Percentiles rank a stretch among this genome's conserved stretches.
Evolutionary conservation across 2,113 vertebrate species (phyloP).

Genomic region (Speoplatyrhinus poulsoni): DNA sequence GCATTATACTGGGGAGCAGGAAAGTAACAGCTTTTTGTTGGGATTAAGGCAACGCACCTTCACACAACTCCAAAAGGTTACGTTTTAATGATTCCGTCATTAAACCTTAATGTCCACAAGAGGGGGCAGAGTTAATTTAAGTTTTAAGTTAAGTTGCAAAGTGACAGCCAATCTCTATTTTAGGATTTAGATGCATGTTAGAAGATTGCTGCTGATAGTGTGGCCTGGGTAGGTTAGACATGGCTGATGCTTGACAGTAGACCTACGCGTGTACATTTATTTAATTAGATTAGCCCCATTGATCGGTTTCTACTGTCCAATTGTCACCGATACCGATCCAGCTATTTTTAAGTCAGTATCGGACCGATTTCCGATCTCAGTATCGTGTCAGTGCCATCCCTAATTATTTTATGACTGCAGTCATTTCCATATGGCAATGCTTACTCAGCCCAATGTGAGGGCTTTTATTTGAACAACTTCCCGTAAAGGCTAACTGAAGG

Average conservation of each 20-base stretch:
- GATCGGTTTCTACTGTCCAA: no score
- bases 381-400: conserved; percentile 13
- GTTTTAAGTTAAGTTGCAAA: conserved; percentile 17
- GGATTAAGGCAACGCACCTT: neutral
- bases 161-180: no score
- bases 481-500: neutral
- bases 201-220: no score
- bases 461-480: neutral
- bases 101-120: conserved; percentile 39
- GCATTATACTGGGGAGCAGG: conserved; percentile 4
- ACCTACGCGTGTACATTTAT: no score
- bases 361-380: neutral
- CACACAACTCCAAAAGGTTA: neutral
- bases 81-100: neutral
- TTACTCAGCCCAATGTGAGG: conserved; percentile 9
- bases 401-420: conserved; percentile 37
- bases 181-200: no score
- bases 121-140: conserved; percentile 27
- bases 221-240: no score
- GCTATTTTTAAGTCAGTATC: no score
- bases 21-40: conserved; percentile 1
- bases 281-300: no score
- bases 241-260: no score
- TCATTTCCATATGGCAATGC: conserved; percentile 31
- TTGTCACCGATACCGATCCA: no score